Percentiles rank a stretch among this genome's conserved stretches.
phyloP scores from a whole-genome alignment of 1,140 invertebrate genomes.

The Odontomachus brunneus region DNA sequence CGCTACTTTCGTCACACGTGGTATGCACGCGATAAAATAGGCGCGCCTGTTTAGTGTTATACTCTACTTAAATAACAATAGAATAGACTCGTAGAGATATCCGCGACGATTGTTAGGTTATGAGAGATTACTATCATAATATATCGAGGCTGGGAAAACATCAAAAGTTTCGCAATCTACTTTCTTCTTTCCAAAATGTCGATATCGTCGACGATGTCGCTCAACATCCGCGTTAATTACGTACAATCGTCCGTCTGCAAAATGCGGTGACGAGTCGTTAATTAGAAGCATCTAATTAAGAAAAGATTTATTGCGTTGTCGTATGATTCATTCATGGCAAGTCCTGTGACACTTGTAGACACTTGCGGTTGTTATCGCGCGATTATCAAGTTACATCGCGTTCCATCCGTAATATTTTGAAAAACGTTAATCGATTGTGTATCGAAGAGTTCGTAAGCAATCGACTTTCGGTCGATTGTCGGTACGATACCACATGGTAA shows the following conservation, averaged over 20 bases:
- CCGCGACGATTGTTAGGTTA: background rate
- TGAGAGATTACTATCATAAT: background rate
- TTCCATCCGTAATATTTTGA: background rate
- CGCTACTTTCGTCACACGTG: background rate
- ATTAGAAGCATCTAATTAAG: background rate
- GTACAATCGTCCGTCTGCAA: background rate
- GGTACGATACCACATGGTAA: conserved; percentile 70
- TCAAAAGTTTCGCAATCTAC: background rate
- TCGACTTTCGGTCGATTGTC: conserved; percentile 43
- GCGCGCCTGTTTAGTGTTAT: background rate
- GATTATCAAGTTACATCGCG: background rate
- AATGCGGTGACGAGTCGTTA: background rate
- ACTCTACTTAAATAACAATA: background rate
- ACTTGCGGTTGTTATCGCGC: background rate
- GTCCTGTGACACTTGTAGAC: background rate
- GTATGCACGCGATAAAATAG: background rate
- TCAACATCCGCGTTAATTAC: background rate
- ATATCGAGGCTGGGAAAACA: background rate
- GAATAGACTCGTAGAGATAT: background rate
- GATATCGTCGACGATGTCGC: background rate
- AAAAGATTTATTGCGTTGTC: background rate
- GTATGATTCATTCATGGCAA: background rate
- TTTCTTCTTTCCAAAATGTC: background rate
- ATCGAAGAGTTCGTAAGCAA: background rate
- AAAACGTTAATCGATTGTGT: conserved; percentile 17